phyloP scores from a whole-genome alignment of 2,797 vertebrate genomes.

The Pitangus sulphuratus region DNA sequence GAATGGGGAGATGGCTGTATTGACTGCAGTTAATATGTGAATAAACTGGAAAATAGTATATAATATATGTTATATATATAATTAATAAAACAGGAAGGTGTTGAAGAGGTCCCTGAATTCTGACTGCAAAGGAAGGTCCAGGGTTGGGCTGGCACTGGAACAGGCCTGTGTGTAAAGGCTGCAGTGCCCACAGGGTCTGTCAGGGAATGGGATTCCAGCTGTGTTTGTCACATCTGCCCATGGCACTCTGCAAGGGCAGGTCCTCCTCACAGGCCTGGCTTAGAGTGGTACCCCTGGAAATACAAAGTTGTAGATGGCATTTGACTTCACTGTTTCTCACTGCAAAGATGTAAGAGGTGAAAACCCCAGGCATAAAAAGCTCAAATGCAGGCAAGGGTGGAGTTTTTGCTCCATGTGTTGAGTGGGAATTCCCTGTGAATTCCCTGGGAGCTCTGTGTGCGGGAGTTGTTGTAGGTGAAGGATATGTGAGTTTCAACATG shows the following conservation, averaged over 20 bases:
- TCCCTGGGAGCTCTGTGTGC: neutral
- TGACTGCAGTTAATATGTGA: neutral
- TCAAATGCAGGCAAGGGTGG: neutral
- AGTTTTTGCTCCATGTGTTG: accelerated
- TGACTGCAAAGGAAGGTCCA: neutral
- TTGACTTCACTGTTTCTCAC: neutral
- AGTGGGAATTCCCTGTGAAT: neutral
- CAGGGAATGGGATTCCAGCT: accelerated
- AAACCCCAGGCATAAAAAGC: neutral
- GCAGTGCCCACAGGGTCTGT: neutral
- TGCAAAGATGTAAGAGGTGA: neutral
- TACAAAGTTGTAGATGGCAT: neutral
- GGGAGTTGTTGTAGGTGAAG: neutral
- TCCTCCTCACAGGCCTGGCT: neutral
- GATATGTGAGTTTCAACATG: neutral
- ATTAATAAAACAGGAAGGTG: neutral
- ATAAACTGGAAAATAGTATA: neutral
- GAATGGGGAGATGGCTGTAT: neutral
- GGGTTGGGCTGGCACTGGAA: neutral
- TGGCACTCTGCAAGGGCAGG: neutral
- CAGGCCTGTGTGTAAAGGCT: neutral
- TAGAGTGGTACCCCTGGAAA: neutral
- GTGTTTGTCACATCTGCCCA: neutral
- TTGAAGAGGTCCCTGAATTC: neutral
- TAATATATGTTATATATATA: neutral